A percentile compares a stretch with the other conserved stretches of the same genome.
Conservation (phyloP, 2,797 vertebrate species). For the Anniella stebbinsi region DNA sequence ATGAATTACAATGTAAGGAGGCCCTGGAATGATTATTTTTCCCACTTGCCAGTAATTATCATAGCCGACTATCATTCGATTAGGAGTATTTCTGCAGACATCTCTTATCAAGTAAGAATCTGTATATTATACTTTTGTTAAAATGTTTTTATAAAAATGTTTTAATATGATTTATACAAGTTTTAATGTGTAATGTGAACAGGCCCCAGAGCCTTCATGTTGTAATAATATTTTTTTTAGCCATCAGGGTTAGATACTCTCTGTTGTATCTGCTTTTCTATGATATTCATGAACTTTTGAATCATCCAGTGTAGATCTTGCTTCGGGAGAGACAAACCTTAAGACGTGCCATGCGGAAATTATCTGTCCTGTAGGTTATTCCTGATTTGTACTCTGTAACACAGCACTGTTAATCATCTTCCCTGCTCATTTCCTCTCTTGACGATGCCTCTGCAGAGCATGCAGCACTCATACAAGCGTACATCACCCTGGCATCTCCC, state of each 20-base stretch:
- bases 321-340: neutral
- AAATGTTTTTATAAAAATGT: too few relatives aligned
- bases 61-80: too few relatives aligned
- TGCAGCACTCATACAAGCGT: neutral
- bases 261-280: neutral
- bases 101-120: too few relatives aligned
- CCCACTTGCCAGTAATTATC: too few relatives aligned
- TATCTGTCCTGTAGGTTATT: neutral
- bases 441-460: neutral
- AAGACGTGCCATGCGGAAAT: neutral
- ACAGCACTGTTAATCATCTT: neutral
- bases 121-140: too few relatives aligned
- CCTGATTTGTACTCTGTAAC: neutral
- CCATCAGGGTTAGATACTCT: neutral
- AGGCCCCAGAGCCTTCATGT: too few relatives aligned
- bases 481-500: neutral
- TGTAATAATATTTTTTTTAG: too few relatives aligned
- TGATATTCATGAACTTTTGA: neutral
- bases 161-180: too few relatives aligned
- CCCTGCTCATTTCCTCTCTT: neutral
- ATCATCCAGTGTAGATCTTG: neutral
- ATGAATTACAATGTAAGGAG: too few relatives aligned
- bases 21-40: too few relatives aligned
- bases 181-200: too few relatives aligned
- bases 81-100: too few relatives aligned